Conservation (phyloP, 2,797 vertebrate species). For the Pygocentrus nattereri region DNA sequence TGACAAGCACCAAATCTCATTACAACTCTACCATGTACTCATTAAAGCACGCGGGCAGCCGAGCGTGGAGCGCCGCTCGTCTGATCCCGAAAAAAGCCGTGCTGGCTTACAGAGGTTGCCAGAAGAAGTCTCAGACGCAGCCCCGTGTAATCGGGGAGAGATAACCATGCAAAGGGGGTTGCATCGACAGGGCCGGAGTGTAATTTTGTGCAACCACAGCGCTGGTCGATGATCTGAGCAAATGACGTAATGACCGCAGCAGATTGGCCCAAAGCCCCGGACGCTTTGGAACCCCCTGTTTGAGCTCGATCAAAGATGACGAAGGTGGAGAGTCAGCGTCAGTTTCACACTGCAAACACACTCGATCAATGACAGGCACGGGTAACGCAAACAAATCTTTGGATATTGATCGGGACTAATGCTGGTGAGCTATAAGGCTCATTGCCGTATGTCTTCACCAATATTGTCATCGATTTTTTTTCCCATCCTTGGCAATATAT, state of each 20-base stretch:
- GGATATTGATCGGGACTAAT: constrained; percentile 39
- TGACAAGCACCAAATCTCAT: constrained; percentile 34
- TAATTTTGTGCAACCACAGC: constrained; percentile 35
- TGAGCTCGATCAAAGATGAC: not conserved
- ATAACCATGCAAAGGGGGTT: constrained; percentile 66
- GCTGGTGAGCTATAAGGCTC: constrained; percentile 40
- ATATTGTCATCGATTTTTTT: constrained; percentile 46
- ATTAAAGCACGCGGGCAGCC: constrained; percentile 43
- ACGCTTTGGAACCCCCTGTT: not conserved
- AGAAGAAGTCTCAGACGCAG: constrained; percentile 54
- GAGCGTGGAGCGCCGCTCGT: constrained; percentile 63
- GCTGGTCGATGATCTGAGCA: not conserved
- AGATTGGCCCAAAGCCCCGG: not conserved
- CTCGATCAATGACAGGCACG: constrained; percentile 47
- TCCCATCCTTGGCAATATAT: constrained; percentile 32
- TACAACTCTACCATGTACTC: constrained; percentile 46
- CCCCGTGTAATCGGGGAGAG: constrained; percentile 54
- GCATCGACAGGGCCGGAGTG: constrained; percentile 48
- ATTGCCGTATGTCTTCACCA: constrained; percentile 4
- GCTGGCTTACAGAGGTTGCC: constrained; percentile 58
- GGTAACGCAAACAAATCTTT: constrained; percentile 59
- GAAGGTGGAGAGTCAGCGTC: not conserved
- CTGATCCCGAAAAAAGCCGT: constrained; percentile 63
- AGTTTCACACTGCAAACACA: not conserved
- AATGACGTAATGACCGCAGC: not conserved